Percentiles rank a stretch among this genome's conserved stretches.
Evolutionary conservation across 2,113 vertebrate species (phyloP).

Genomic region (Trinectes maculatus): DNA sequence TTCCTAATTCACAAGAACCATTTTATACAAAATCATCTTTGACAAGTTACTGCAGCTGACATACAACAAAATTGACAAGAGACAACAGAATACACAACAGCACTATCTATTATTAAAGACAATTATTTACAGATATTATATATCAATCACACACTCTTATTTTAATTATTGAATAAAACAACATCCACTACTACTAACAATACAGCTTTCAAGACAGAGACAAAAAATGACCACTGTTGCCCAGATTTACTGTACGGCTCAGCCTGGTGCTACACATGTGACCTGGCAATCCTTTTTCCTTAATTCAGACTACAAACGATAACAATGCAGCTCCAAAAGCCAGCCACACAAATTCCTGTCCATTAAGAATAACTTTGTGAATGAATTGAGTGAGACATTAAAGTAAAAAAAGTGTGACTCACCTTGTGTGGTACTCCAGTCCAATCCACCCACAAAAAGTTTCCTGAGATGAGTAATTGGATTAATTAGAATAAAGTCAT

Average conservation of each 20-base stretch:
- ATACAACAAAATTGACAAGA: too few species aligned
- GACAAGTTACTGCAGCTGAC: too few species aligned
- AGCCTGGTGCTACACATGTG: not conserved
- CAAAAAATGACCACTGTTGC: not conserved
- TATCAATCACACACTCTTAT: not conserved
- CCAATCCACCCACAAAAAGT: constrained; percentile 98
- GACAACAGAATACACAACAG: not conserved
- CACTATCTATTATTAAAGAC: not conserved
- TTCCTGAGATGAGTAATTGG: constrained; percentile 86
- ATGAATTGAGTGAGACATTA: not conserved
- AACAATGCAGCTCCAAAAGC: not conserved
- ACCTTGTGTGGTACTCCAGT: constrained; percentile 99
- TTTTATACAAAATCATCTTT: too few species aligned
- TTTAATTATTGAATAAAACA: constrained; percentile 5
- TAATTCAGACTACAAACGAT: not conserved
- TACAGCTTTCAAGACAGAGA: not conserved
- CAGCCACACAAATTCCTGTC: not conserved
- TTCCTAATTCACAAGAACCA: too few species aligned
- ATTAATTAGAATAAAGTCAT: not conserved
- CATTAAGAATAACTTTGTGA: not conserved
- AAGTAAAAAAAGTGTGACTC: constrained; percentile 57
- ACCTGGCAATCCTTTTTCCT: constrained; percentile 2
- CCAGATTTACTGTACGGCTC: not conserved
- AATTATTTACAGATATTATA: not conserved
- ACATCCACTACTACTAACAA: not conserved